These are phyloP conservation scores for Resseliella maxima DNA, from an alignment of 2,888 invertebrate genomes.

Conservation along the genomic window DNA sequence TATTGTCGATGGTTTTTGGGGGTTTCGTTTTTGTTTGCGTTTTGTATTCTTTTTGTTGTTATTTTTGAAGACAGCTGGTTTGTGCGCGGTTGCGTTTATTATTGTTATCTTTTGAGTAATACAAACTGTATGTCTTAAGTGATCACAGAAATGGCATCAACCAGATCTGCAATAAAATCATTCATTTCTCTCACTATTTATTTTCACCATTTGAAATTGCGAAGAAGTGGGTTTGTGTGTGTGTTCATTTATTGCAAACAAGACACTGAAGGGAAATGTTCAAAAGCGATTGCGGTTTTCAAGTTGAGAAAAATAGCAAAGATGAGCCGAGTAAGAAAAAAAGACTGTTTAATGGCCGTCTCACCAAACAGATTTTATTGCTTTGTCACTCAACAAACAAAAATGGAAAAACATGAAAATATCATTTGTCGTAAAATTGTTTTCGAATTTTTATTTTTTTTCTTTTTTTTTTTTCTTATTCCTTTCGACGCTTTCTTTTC, in stretches of 20 bases:
- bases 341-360: constrained; percentile 33
- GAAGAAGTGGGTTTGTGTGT: neutral
- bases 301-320: constrained; percentile 1
- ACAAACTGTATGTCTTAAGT: neutral
- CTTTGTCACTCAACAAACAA: constrained; percentile 8
- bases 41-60: neutral
- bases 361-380: constrained; percentile 21
- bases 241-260: neutral
- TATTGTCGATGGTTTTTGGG: constrained; percentile 1
- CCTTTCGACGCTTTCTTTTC: neutral
- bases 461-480: neutral
- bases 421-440: constrained; percentile 12
- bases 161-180: neutral
- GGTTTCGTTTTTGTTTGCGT: neutral
- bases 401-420: neutral
- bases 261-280: neutral
- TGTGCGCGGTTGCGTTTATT: constrained; percentile 1
- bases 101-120: neutral
- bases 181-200: constrained; percentile 7
- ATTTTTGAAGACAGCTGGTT: constrained; percentile 18
- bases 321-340: neutral
- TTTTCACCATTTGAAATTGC: neutral
- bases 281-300: neutral
- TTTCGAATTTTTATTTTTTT: neutral
- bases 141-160: neutral